Base-by-base conservation (phyloP, 2,888 invertebrate genomes). In the Acanthococcus lagerstroemiae region DNA sequence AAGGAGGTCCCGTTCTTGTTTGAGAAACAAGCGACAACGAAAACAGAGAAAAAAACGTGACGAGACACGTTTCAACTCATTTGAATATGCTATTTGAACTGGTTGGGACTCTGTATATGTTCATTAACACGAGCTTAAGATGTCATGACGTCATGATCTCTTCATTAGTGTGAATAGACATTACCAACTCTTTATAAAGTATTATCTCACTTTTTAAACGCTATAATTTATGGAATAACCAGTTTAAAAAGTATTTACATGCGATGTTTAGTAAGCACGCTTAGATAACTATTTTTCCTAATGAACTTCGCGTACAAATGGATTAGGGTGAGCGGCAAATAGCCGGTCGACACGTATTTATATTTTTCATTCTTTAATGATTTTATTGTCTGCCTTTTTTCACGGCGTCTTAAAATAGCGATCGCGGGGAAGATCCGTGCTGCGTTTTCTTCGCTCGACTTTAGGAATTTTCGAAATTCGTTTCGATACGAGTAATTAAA, bases 111-210 rank as follows among this genome's bases (percentile, higher is more conserved):
- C 63, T 61, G 44, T 63, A 52, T 50, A 52, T 63, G 63, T 63
- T 63, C 63, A 63, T 63, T 63, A 63, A 63, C 63, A 63, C 63
- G 63, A 63, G 63, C 52, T 63, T 63, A 37, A 63, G 63, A 52
- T 63, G 63, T 63, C 63, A 63, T 63, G 63, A 63, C 63, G 63
- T 63, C 63, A 63, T 52, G 63, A 63, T 63, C 63, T 63, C 63
- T 63, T 63, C 63, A 63, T 63, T 63, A 63, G 52, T 63, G 63
- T 63, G 63, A 63, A 63, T 63, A 63, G 63, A 63, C 63, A 55
- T 26, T 30, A 52, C 63, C 22, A 52, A 37, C 52, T 52, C 52
- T 55, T 63, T 63, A 63, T 54, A 63, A 60, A 63, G 52, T 52
- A 63, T 63, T 63, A 63, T 63, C 63, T 63, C 50, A 63, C 52